Percentiles rank a stretch among this genome's conserved stretches.
These are phyloP conservation scores for Eulemur macaco DNA, from an alignment of 2,113 vertebrate genomes.

Conservation along the genomic window DNA sequence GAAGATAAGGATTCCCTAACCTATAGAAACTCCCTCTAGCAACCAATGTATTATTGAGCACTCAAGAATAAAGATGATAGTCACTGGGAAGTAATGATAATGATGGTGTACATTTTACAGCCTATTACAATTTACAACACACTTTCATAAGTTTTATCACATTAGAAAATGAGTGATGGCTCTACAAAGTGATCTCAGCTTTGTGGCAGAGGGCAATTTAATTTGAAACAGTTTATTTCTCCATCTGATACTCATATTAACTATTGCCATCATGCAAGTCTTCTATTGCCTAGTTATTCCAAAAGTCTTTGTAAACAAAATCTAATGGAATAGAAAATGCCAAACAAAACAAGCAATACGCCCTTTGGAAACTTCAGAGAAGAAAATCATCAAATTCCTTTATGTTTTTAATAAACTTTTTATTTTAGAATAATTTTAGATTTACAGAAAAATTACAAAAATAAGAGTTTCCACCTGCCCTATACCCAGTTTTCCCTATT, in stretches of 20 bases:
- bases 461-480: not conserved
- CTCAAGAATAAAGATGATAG: not conserved
- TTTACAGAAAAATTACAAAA: not conserved
- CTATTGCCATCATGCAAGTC: not conserved
- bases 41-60: not conserved
- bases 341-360: not conserved
- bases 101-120: not conserved
- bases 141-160: not conserved
- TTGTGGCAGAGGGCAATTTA: not conserved
- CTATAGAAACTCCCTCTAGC: not conserved
- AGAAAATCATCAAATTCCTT: not conserved
- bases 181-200: not conserved
- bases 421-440: not conserved
- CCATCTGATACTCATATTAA: not conserved
- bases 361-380: not conserved
- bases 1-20: not conserved
- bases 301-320: not conserved
- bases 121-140: constrained; percentile 13
- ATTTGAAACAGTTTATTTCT: not conserved
- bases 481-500: not conserved
- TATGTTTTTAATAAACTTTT: not conserved
- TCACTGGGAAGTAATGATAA: not conserved
- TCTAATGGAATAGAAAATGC: not conserved
- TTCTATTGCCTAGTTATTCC: not conserved
- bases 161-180: not conserved